phyloP scores from a whole-genome alignment of 2,113 vertebrate genomes.

The Malurus elegans region DNA sequence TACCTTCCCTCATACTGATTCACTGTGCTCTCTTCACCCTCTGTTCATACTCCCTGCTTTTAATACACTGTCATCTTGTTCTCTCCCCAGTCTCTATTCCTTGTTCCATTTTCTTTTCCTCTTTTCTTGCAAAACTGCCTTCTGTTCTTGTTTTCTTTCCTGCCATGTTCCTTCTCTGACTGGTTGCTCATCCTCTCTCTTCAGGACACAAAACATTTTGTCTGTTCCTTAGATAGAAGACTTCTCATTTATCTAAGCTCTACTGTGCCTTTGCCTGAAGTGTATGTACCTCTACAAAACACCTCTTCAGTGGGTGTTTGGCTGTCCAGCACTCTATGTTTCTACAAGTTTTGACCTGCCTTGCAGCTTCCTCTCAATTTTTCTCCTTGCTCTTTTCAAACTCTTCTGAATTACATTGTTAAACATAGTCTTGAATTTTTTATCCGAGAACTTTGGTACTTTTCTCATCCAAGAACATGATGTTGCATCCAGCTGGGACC shows the following conservation, averaged over 20 bases:
- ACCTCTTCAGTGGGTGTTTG: fast-evolving
- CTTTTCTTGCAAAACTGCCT: background rate
- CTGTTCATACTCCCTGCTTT: background rate
- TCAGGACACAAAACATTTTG: background rate
- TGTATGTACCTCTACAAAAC: background rate
- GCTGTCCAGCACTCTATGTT: background rate
- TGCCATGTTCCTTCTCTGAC: background rate
- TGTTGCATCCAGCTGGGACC: background rate
- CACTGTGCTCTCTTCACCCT: background rate
- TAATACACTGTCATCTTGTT: background rate
- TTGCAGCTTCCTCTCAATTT: background rate
- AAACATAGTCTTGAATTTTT: background rate
- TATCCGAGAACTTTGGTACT: background rate
- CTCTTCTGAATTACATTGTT: background rate
- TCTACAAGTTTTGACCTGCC: background rate
- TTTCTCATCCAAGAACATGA: background rate
- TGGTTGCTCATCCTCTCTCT: background rate
- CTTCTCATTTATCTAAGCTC: background rate
- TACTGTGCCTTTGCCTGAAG: background rate
- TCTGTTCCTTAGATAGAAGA: background rate
- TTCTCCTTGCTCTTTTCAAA: background rate
- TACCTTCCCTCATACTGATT: background rate
- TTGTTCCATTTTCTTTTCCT: background rate
- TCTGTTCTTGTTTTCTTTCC: background rate
- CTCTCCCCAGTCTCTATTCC: background rate